Conservation (phyloP, 2,797 vertebrate genomes). For the Neopelma chrysocephalum region DNA sequence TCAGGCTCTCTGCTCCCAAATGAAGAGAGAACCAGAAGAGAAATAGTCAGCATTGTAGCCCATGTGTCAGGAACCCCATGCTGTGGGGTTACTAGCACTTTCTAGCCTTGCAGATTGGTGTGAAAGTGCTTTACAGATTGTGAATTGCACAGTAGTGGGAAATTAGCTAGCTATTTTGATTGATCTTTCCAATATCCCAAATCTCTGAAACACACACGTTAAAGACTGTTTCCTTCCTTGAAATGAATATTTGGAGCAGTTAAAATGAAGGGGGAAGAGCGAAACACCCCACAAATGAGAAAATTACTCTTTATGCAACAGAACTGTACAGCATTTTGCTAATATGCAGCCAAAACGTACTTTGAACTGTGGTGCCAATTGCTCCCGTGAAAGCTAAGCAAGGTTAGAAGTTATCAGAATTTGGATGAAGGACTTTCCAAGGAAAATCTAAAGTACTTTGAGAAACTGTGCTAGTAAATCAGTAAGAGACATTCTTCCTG, state of each 20-base stretch:
- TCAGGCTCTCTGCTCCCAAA: neutral
- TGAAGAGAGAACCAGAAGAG: neutral
- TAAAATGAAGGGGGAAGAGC: neutral
- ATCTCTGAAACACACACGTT: neutral
- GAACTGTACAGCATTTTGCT: neutral
- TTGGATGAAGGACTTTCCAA: conserved; percentile 17
- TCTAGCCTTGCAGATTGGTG: neutral
- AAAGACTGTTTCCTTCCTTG: neutral
- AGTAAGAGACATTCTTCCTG: neutral
- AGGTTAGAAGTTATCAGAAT: conserved; percentile 11
- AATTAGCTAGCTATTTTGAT: neutral
- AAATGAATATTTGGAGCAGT: neutral
- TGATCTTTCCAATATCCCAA: neutral
- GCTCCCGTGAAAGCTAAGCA: neutral
- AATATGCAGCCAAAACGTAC: neutral
- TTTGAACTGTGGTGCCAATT: neutral
- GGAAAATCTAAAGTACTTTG: conserved; percentile 1
- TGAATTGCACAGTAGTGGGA: neutral
- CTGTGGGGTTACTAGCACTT: neutral
- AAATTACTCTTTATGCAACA: neutral
- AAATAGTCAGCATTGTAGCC: neutral
- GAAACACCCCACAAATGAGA: neutral
- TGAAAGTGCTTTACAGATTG: neutral
- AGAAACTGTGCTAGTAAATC: neutral
- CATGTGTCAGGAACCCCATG: neutral